phyloP scores from a whole-genome alignment of 2,113 vertebrate genomes.

The Ceyx margarethae region DNA sequence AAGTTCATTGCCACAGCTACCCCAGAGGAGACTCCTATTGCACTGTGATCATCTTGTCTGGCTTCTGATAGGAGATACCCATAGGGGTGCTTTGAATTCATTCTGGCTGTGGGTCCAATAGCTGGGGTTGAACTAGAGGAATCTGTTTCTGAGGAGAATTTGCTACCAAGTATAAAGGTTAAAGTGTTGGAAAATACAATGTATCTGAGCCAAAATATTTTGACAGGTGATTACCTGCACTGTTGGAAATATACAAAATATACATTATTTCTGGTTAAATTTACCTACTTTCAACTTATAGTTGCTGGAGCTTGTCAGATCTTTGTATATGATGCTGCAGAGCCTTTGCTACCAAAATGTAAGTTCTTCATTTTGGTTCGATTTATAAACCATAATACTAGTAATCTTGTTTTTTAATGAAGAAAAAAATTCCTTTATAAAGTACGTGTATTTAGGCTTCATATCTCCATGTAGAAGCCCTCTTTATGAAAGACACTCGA shows the following conservation, averaged over 20 bases:
- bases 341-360: neutral
- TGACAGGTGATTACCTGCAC: slow-evolving; percentile 35
- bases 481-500: neutral
- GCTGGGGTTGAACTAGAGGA: neutral
- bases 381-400: neutral
- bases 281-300: neutral
- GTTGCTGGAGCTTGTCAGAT: neutral
- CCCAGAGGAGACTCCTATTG: slow-evolving; percentile 1
- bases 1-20: slow-evolving; percentile 51
- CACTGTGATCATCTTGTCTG: slow-evolving; percentile 28
- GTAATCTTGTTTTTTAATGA: neutral
- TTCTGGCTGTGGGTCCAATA: neutral
- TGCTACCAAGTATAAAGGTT: neutral
- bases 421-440: neutral
- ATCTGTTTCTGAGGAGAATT: neutral
- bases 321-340: neutral
- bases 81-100: slow-evolving; percentile 29
- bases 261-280: slow-evolving; percentile 11
- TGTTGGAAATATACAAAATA: neutral
- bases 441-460: neutral
- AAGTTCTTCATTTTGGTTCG: neutral
- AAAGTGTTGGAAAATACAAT: neutral
- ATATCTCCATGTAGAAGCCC: neutral
- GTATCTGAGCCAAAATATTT: slow-evolving; percentile 18
- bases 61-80: neutral